These are phyloP conservation scores for Gorsachius magnificus DNA, from an alignment of 2,797 vertebrate species.

Conservation along the genomic window DNA sequence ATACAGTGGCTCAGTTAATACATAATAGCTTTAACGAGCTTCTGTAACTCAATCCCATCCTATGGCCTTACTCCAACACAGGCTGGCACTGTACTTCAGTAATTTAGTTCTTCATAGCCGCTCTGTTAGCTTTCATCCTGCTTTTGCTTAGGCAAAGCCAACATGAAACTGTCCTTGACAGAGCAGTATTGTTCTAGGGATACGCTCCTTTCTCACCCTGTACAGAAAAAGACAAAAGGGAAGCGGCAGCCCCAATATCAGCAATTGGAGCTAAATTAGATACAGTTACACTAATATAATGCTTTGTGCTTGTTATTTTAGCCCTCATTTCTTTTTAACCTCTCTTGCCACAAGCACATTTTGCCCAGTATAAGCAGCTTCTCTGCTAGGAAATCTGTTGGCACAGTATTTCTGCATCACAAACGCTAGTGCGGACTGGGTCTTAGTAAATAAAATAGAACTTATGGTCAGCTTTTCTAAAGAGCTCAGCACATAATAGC, in stretches of 20 bases:
- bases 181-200: background rate
- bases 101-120: background rate
- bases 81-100: background rate
- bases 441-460: background rate
- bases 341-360: background rate
- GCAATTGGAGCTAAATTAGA: slow-evolving; percentile 3
- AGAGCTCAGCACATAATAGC: background rate
- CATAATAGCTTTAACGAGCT: background rate
- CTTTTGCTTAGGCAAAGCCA: background rate
- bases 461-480: background rate
- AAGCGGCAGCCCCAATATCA: background rate
- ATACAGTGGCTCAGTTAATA: background rate
- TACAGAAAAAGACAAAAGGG: background rate
- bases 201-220: background rate
- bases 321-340: background rate
- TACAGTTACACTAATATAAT: background rate
- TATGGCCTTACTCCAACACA: background rate
- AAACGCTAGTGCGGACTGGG: background rate
- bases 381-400: background rate
- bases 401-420: background rate
- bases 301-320: slow-evolving; percentile 16
- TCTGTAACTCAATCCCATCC: background rate
- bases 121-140: background rate
- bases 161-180: background rate
- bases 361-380: background rate